Conservation (phyloP, 1,140 invertebrate species). For the Ganaspis sp. region DNA sequence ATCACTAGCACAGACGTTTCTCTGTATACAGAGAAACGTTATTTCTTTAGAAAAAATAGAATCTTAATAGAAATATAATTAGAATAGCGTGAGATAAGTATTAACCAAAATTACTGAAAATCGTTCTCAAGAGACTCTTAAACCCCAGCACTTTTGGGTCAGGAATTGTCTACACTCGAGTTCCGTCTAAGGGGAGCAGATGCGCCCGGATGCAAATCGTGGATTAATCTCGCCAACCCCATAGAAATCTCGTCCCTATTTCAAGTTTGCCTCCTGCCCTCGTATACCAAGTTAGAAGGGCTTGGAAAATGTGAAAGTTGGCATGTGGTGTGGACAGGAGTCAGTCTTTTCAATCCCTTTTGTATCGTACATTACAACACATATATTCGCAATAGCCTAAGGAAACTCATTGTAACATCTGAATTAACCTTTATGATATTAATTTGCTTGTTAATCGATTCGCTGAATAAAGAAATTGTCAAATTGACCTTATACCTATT, state of each 20-base stretch:
- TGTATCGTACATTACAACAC: conserved; percentile 65
- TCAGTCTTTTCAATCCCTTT: conserved; percentile 63
- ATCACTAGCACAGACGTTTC: too few relatives aligned
- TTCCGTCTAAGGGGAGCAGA: conserved; percentile 61
- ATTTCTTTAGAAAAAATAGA: neutral
- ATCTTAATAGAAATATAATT: neutral
- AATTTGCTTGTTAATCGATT: neutral
- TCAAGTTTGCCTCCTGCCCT: conserved; percentile 51
- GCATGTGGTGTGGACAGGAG: conserved; percentile 67
- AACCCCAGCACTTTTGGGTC: conserved; percentile 55
- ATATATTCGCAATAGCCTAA: conserved; percentile 44
- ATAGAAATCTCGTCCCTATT: conserved; percentile 58
- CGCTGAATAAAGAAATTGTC: too few relatives aligned
- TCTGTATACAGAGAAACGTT: too few relatives aligned
- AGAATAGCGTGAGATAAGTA: neutral
- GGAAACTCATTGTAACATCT: conserved; percentile 14
- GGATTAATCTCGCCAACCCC: conserved; percentile 67
- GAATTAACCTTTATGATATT: conserved; percentile 5
- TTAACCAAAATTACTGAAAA: conserved; percentile 34
- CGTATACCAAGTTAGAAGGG: conserved; percentile 51
- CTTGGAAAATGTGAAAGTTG: conserved; percentile 61
- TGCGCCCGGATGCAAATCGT: conserved; percentile 69
- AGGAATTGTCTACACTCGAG: conserved; percentile 56
- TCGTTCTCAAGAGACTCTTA: conserved; percentile 48
- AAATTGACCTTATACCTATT: too few relatives aligned